phyloP scores from a whole-genome alignment of 1,140 invertebrate species.

The Theocolax elegans region DNA sequence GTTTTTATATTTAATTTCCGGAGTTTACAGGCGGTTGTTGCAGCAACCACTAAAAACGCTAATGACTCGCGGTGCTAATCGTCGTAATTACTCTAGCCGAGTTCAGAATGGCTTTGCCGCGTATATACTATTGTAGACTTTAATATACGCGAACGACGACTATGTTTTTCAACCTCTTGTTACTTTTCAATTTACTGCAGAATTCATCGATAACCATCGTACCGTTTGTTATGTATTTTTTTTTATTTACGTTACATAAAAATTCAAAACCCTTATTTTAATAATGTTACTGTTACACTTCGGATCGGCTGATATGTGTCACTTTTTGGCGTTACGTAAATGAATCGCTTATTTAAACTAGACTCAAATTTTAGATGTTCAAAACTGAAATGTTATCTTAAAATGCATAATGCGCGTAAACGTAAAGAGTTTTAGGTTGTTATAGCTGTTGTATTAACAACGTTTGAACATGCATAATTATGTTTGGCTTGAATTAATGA shows the following conservation, averaged over 20 bases:
- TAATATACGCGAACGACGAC: not conserved
- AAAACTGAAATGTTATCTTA: too few species aligned
- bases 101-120: slow-evolving; percentile 9
- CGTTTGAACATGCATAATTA: slow-evolving; percentile 7
- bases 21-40: slow-evolving; percentile 17
- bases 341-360: too few species aligned
- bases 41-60: slow-evolving; percentile 21
- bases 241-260: too few species aligned
- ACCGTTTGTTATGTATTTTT: not conserved
- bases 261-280: too few species aligned
- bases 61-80: slow-evolving; percentile 22
- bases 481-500: slow-evolving; percentile 15
- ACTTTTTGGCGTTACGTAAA: not conserved
- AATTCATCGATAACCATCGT: not conserved
- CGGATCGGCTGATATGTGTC: too few species aligned
- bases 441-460: not conserved
- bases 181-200: not conserved
- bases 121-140: not conserved
- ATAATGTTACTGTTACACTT: too few species aligned
- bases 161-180: not conserved
- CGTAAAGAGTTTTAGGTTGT: not conserved
- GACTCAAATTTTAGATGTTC: too few species aligned
- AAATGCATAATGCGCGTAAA: too few species aligned
- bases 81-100: slow-evolving; percentile 29
- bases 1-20: slow-evolving; percentile 10